Evolutionary conservation across 2,113 vertebrate species (phyloP), one percentile per base, ranked within the genome.

Genomic region (Diglossa brunneiventris): DNA sequence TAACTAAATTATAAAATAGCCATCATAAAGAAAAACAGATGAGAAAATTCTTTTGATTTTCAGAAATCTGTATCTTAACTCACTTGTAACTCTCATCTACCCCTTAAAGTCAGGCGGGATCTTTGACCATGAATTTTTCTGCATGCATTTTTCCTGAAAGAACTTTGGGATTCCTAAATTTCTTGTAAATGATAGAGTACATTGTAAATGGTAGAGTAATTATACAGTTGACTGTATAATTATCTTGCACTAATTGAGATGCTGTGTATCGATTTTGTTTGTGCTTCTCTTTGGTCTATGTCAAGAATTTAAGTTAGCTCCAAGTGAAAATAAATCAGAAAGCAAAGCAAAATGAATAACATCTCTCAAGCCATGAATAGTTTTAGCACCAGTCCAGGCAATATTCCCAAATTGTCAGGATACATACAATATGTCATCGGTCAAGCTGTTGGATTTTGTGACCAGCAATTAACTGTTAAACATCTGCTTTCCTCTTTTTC

Each of bases 271-370:
- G 75, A 5, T 73, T 81, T 74, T 64, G 50, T 24, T 59, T 92
- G 49, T 52, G 22, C 27, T 64, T 89, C 59, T 88, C 85, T 92
- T 97, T 87, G 58, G 70, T 92, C 61, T 92, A n/a, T 11, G 21
- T 85, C 67, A 96, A 76, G 42, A 89, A 93, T 96, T 92, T 75
- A 49, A 92, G 74, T 96, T 93, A 90, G 37, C 53, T 96, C 92
- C 76, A 79, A 76, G 14, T 28, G 37, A 83, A 79, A 88, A 56
- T 19, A 76, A 85, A 41, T 49, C 12, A 61, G 35, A 79, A 78
- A 42, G 19, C 64, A 72, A 68, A 79, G 47, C 27, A 84, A 92
- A 92, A 87, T 58, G 61, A 82, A 64, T 61, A 59, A 93, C 90
- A 88, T 63, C 56, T 81, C 19, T 24, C 24, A 41, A 94, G 62